These are phyloP conservation scores for Leptatherina wallacei DNA, from an alignment of 2,797 vertebrate genomes.

Conservation along the genomic window DNA sequence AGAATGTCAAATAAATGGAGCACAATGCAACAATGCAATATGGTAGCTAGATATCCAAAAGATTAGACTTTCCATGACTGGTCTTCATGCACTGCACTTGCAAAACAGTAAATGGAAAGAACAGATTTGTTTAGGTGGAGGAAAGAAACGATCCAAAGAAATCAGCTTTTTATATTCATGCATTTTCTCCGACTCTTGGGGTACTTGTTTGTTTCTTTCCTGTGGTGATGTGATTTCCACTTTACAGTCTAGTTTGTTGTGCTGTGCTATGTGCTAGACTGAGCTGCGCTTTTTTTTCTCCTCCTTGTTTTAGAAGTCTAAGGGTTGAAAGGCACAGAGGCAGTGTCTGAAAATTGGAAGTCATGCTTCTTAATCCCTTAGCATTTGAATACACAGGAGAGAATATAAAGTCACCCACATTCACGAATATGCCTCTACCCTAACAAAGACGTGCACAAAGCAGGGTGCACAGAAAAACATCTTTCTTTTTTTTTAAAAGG, in stretches of 20 bases:
- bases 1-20: slow-evolving; percentile 18
- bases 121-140: slow-evolving; percentile 36
- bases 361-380: slow-evolving; percentile 70
- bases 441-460: slow-evolving; percentile 34
- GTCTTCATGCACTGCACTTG: slow-evolving; percentile 26
- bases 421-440: slow-evolving; percentile 20
- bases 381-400: slow-evolving; percentile 63
- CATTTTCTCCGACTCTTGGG: slow-evolving; percentile 52
- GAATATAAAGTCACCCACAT: slow-evolving; percentile 37
- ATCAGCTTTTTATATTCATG: slow-evolving; percentile 69
- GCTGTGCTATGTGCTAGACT: slow-evolving; percentile 50
- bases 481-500: background rate
- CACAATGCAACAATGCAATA: slow-evolving; percentile 1
- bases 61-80: slow-evolving; percentile 1
- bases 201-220: slow-evolving; percentile 65
- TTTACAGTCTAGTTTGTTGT: slow-evolving; percentile 65
- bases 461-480: slow-evolving; percentile 5
- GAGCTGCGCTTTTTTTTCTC: slow-evolving; percentile 20
- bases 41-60: slow-evolving; percentile 17
- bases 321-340: slow-evolving; percentile 61
- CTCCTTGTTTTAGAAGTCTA: slow-evolving; percentile 55
- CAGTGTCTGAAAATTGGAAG: slow-evolving; percentile 68
- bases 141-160: slow-evolving; percentile 45
- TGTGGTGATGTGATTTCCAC: slow-evolving; percentile 65
- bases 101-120: slow-evolving; percentile 41